phyloP scores from a whole-genome alignment of 1,140 invertebrate genomes.

The Leptinotarsa undecemlineata region DNA sequence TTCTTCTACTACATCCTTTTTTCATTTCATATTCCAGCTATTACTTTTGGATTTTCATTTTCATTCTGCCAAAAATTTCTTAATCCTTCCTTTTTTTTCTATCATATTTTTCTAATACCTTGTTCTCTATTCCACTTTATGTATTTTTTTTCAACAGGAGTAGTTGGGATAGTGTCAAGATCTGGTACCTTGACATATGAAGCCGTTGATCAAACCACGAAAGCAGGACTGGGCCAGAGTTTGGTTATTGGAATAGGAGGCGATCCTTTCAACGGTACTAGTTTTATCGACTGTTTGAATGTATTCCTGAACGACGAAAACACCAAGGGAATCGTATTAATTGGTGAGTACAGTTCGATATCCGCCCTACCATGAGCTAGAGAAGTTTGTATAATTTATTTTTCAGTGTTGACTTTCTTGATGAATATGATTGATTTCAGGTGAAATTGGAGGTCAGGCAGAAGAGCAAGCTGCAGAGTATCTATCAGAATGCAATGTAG shows the following conservation, averaged over 20 bases:
- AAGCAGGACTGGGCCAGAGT: conserved; percentile 94
- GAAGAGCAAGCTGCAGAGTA: conserved; percentile 96
- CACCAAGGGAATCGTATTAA: conserved; percentile 96
- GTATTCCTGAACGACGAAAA: conserved; percentile 92
- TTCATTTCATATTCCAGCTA: no score
- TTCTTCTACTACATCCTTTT: no score
- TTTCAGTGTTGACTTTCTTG: background rate
- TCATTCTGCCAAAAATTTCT: no score
- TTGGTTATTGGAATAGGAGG: conserved; percentile 98
- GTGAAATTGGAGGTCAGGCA: conserved; percentile 96
- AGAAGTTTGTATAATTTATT: conserved; percentile 52
- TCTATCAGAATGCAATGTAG: conserved; percentile 87
- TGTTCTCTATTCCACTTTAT: no score
- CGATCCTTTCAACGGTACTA: conserved; percentile 99
- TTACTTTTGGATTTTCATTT: no score
- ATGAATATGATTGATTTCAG: conserved; percentile 2
- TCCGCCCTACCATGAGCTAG: background rate
- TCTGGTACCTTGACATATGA: conserved; percentile 99
- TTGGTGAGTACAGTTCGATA: conserved; percentile 74
- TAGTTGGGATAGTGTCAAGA: conserved; percentile 94
- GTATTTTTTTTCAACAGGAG: conserved; percentile 42
- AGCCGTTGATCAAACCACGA: conserved; percentile 95
- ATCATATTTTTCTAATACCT: no score
- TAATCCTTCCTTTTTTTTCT: no score
- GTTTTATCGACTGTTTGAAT: conserved; percentile 99